Evolutionary conservation across 2,113 vertebrate species (phyloP).

Genomic region (Notarius quadriscutis): DNA sequence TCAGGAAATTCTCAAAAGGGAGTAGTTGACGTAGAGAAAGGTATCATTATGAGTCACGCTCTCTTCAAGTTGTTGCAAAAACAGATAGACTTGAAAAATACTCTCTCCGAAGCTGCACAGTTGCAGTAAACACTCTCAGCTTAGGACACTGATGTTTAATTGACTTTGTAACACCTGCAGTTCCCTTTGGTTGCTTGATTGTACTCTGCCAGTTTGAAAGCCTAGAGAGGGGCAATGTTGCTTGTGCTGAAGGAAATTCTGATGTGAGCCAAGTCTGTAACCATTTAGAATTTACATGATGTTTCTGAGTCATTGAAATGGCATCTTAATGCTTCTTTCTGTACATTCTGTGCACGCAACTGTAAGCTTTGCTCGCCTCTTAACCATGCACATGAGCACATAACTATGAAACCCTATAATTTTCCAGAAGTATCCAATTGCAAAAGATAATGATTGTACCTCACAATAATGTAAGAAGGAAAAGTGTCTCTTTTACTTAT

Average conservation of each 20-base stretch:
- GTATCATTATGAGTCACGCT: conserved; percentile 52
- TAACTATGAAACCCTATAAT: background rate
- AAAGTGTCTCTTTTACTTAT: background rate
- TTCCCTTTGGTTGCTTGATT: conserved; percentile 62
- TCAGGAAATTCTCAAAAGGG: conserved; percentile 20
- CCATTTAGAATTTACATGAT: conserved; percentile 6
- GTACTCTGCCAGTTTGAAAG: conserved; percentile 58
- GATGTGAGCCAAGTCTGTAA: conserved; percentile 18
- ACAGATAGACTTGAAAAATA: conserved; percentile 61
- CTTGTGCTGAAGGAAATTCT: conserved; percentile 25
- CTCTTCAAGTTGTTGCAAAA: conserved; percentile 39
- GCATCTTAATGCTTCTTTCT: background rate
- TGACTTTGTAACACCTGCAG: conserved; percentile 65
- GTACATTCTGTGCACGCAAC: background rate
- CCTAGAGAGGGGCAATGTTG: conserved; percentile 39
- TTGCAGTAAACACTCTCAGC: conserved; percentile 56
- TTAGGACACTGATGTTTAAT: conserved; percentile 66
- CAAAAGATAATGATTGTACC: conserved; percentile 5
- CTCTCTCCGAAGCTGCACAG: conserved; percentile 37
- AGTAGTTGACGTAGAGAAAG: conserved; percentile 34
- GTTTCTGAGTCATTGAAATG: background rate
- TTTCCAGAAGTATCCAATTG: conserved; percentile 1
- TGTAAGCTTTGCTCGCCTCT: background rate
- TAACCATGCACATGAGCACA: background rate
- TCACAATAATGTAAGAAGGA: background rate